phyloP scores from a whole-genome alignment of 2,113 vertebrate genomes.

The Myodes glareolus region DNA sequence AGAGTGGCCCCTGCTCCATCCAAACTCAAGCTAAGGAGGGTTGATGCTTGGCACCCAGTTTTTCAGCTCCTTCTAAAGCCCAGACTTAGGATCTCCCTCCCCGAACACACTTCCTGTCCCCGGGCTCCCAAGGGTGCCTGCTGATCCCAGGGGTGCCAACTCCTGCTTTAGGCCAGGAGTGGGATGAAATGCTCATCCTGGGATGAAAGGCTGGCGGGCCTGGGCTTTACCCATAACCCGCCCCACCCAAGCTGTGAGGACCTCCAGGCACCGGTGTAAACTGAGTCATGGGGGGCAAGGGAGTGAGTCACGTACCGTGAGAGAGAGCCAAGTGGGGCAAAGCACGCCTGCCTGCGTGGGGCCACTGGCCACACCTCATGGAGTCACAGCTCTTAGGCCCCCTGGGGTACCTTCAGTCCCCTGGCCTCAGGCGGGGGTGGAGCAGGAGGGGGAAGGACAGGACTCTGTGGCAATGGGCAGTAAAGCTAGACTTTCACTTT shows the following conservation, averaged over 20 bases:
- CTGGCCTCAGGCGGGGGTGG: not conserved
- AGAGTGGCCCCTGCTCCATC: not conserved
- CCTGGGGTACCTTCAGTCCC: not conserved
- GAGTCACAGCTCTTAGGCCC: not conserved
- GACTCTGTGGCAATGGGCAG: not conserved
- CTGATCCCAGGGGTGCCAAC: not conserved
- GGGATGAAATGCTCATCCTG: slow-evolving; percentile 1
- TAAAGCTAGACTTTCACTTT: not conserved
- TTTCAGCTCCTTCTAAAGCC: not conserved
- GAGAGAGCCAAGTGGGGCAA: slow-evolving; percentile 63
- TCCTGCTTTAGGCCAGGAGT: slow-evolving; percentile 27
- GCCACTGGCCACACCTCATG: not conserved
- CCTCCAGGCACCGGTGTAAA: slow-evolving; percentile 74
- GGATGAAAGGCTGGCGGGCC: slow-evolving; percentile 72
- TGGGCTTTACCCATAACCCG: slow-evolving; percentile 59
- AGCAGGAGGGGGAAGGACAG: not conserved
- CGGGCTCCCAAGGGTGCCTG: not conserved
- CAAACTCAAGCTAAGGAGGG: not conserved
- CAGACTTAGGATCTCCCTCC: not conserved
- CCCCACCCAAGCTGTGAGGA: slow-evolving; percentile 75
- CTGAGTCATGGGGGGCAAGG: slow-evolving; percentile 78
- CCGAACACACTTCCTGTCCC: not conserved
- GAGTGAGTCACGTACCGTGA: slow-evolving; percentile 70
- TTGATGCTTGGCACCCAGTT: not conserved
- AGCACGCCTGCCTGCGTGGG: not conserved